phyloP scores from a whole-genome alignment of 2,797 vertebrate genomes.

The Manis pentadactyla region DNA sequence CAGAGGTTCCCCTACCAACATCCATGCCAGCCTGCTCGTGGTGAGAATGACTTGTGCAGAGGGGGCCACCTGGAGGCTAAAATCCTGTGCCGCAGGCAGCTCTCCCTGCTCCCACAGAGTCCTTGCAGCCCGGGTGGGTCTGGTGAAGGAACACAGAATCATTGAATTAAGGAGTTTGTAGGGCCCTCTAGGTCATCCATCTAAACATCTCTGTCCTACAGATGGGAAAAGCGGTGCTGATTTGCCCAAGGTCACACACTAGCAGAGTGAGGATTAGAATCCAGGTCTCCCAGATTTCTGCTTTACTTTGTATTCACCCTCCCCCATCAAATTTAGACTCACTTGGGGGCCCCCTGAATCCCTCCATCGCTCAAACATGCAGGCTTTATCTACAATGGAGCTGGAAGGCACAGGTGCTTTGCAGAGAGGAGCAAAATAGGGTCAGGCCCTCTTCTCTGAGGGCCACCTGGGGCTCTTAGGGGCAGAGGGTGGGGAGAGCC shows the following conservation, averaged over 20 bases:
- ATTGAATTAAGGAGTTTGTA: not conserved
- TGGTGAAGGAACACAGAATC: not conserved
- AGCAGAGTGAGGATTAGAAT: not conserved
- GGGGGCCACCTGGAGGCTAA: slow-evolving; percentile 64
- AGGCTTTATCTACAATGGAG: not conserved
- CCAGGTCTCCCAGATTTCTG: not conserved
- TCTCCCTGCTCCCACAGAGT: not conserved
- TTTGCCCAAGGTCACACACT: not conserved
- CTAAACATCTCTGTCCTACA: not conserved
- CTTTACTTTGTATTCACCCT: not conserved
- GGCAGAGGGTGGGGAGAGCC: not conserved
- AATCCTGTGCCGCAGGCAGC: slow-evolving; percentile 8
- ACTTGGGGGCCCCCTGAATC: not conserved
- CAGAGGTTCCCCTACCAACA: not conserved
- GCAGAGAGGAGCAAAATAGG: not conserved
- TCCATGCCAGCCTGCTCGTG: not conserved
- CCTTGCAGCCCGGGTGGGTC: not conserved
- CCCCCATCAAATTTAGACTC: not conserved
- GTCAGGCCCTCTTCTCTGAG: not conserved
- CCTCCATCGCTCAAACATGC: not conserved
- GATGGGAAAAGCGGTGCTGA: not conserved
- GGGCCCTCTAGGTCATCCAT: not conserved
- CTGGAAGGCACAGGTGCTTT: not conserved
- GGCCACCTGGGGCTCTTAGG: not conserved
- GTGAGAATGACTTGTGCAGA: slow-evolving; percentile 38